phyloP scores from a whole-genome alignment of 2,888 invertebrate genomes.

The Athetis lepigone region DNA sequence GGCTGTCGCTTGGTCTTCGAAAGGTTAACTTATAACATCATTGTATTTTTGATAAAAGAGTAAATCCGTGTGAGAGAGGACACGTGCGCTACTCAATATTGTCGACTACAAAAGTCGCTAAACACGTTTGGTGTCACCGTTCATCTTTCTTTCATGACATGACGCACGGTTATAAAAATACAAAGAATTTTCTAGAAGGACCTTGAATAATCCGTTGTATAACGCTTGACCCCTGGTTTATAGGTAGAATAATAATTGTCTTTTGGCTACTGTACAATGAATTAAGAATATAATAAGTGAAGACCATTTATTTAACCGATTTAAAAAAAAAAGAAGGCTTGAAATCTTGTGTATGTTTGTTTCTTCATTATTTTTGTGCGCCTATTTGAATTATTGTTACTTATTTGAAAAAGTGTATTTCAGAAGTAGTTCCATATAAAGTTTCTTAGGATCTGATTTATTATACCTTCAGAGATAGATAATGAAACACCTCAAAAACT shows the following conservation, averaged over 20 bases:
- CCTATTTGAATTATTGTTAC: no score
- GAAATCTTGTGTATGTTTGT: no score
- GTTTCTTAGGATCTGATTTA: no score
- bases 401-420: no score
- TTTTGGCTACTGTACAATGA: no score
- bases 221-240: background rate
- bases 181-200: conserved; percentile 36
- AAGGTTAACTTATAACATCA: conserved; percentile 4
- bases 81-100: conserved; percentile 29
- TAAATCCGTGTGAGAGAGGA: conserved; percentile 11
- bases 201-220: background rate
- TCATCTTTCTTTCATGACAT: conserved; percentile 45
- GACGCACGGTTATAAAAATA: conserved; percentile 1
- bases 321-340: no score
- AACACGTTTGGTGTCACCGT: conserved; percentile 50
- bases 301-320: background rate
- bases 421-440: no score
- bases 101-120: conserved; percentile 32
- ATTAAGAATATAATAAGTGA: background rate
- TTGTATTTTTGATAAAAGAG: conserved; percentile 9
- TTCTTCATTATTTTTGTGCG: no score
- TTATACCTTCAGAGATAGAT: no score
- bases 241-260: background rate
- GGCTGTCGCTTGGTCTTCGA: no score
- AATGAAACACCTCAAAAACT: no score